phyloP scores from a whole-genome alignment of 2,888 invertebrate species.

The Agrochola macilenta region DNA sequence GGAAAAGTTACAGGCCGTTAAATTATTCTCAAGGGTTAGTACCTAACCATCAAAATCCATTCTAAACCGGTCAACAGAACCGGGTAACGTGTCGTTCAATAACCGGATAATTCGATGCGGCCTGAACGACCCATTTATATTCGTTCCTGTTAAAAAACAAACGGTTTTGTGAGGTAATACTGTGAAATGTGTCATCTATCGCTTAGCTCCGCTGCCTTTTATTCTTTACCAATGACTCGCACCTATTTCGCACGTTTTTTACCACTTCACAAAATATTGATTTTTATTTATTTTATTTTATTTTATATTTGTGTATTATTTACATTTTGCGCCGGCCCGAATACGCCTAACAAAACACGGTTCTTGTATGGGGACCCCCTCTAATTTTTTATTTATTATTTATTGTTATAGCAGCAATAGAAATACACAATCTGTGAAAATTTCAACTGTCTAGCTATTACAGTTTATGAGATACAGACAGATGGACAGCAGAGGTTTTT shows the following conservation, averaged over 20 bases:
- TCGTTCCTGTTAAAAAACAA: constrained; percentile 41
- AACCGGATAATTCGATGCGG: constrained; percentile 53
- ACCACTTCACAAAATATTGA: not conserved
- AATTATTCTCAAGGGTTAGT: constrained; percentile 14
- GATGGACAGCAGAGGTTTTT: too few species aligned
- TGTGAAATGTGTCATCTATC: constrained; percentile 23
- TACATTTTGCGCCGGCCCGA: too few species aligned
- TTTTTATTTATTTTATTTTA: too few species aligned
- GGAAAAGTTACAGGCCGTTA: not conserved
- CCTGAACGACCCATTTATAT: constrained; percentile 53
- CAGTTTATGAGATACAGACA: too few species aligned
- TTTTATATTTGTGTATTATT: too few species aligned
- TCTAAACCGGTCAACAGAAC: constrained; percentile 36
- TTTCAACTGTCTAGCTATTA: too few species aligned
- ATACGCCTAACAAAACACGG: too few species aligned
- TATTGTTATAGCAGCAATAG: too few species aligned
- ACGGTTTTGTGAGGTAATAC: constrained; percentile 3
- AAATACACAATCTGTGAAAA: too few species aligned
- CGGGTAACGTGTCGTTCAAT: constrained; percentile 38
- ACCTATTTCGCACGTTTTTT: not conserved
- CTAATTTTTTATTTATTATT: too few species aligned
- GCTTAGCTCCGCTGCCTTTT: not conserved
- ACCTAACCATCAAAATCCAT: constrained; percentile 25
- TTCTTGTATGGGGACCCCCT: too few species aligned
- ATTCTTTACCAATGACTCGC: not conserved